Percentiles rank a stretch among this genome's conserved stretches.
These are phyloP conservation scores for Lasioglossum vierecki DNA, from an alignment of 2,888 invertebrate genomes.

Conservation along the genomic window DNA sequence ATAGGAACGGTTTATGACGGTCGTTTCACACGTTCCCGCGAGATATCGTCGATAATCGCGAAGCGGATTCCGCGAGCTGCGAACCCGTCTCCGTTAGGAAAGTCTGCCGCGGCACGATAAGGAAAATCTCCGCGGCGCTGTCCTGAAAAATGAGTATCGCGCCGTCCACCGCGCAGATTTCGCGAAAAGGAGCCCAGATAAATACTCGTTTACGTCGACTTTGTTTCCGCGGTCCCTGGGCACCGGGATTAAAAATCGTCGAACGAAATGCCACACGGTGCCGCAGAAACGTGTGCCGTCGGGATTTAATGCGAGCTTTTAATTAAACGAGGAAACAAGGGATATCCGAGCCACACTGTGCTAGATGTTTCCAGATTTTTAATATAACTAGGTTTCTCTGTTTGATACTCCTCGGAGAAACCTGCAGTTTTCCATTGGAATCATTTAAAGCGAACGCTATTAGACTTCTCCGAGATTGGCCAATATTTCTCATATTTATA, in stretches of 20 bases:
- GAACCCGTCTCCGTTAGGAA: constrained; percentile 10
- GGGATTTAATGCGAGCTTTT: neutral
- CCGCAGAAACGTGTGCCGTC: neutral
- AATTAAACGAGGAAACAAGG: neutral
- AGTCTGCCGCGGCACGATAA: constrained; percentile 52
- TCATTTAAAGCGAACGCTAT: neutral
- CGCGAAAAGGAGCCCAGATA: constrained; percentile 19
- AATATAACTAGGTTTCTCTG: neutral
- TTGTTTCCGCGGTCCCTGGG: constrained; percentile 6
- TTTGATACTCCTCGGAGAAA: neutral
- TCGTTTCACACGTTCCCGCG: constrained; percentile 38
- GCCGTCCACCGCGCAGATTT: neutral
- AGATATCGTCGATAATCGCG: constrained; percentile 57
- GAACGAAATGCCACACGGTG: neutral
- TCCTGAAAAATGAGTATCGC: constrained; percentile 38
- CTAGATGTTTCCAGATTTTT: neutral
- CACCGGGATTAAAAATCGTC: constrained; percentile 25
- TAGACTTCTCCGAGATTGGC: too few relatives aligned
- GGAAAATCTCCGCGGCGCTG: constrained; percentile 47
- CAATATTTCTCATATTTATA: too few relatives aligned
- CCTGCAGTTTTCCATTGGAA: neutral
- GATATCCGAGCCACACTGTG: neutral
- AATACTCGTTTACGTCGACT: constrained; percentile 35
- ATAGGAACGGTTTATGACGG: neutral
- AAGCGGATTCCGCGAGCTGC: constrained; percentile 20